Base-by-base conservation (phyloP, 2,113 vertebrate species). In the Vidua chalybeata region DNA sequence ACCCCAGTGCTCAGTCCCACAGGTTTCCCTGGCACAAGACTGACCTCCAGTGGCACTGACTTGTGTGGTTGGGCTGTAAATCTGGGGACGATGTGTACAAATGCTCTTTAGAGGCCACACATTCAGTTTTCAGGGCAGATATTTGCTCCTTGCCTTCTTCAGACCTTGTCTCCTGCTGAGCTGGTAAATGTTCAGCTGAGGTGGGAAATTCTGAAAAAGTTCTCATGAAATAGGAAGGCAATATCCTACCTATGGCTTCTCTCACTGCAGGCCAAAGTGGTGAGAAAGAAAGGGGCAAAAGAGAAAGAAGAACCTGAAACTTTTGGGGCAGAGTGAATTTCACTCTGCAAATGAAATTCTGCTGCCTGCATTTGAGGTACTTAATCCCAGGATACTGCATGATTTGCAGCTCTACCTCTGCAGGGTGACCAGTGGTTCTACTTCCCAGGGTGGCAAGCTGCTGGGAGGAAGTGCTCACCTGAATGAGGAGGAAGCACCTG, bases 1-100 rank as follows among this genome's bases (percentile, higher is more conserved):
- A 48, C 5, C 10, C 56, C 76, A 4, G 8, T 0, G n/a, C 71
- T 64, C 17, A 4, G 17, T 35, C 22, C 27, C 18, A 19, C 46
- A n/a, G 83, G 39, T 69, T 96, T 94, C 52, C 41, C 6, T 43
- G 84, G 97, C 92, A 93, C 83, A 96, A 93, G 68, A n/a, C 56
- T 95, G 95, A 90, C 98, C 95, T 93, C 98, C 96, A 92, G 97
- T 97, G 98, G 55, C 61, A 56, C 39, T 10, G 64, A 9, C 14
- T 77, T 4, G 26, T 7, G 59, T 26, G 31, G 30, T 9, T 77
- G 46, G n/a, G 31, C n/a, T 63, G 45, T 27, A 39, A 56, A 37
- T n/a, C 31, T 6, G 19, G 19, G 31, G 10, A 51, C 13, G 23
- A 24, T 18, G 33, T 1, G 35, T 12, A 4, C 26, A 30, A 23